Percentiles rank a stretch among this genome's conserved stretches.
phyloP scores from a whole-genome alignment of 2,113 vertebrate species.

The Antechinus stuartii region DNA sequence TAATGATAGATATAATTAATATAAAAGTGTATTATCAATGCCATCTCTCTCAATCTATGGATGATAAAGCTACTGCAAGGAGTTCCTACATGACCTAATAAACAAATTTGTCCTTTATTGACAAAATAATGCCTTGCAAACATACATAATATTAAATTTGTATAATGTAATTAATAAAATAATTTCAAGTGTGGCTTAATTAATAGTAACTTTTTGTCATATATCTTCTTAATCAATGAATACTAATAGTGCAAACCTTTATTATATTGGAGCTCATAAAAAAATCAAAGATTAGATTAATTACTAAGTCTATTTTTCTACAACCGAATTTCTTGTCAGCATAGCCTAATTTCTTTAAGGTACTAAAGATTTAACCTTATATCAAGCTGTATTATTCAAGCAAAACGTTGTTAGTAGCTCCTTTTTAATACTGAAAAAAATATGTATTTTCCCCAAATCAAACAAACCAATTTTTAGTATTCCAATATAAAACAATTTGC shows the following conservation, averaged over 20 bases:
- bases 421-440: background rate
- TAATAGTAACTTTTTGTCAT: background rate
- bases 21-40: too few relatives aligned
- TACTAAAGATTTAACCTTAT: background rate
- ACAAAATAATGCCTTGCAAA: background rate
- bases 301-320: slow-evolving; percentile 18
- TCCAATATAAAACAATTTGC: slow-evolving; percentile 5
- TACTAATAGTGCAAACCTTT: background rate
- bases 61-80: too few relatives aligned
- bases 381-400: background rate
- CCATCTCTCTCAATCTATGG: too few relatives aligned
- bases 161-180: background rate
- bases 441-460: background rate
- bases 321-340: slow-evolving; percentile 15
- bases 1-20: too few relatives aligned
- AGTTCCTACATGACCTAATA: background rate
- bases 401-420: background rate
- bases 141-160: background rate
- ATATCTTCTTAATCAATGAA: background rate
- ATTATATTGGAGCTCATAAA: background rate
- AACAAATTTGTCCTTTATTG: background rate
- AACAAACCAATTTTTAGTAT: slow-evolving; percentile 39
- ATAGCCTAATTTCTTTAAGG: slow-evolving; percentile 42
- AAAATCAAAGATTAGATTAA: background rate
- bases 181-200: background rate